Conservation (phyloP, 2,113 vertebrate species). For the Saccopteryx leptura region DNA sequence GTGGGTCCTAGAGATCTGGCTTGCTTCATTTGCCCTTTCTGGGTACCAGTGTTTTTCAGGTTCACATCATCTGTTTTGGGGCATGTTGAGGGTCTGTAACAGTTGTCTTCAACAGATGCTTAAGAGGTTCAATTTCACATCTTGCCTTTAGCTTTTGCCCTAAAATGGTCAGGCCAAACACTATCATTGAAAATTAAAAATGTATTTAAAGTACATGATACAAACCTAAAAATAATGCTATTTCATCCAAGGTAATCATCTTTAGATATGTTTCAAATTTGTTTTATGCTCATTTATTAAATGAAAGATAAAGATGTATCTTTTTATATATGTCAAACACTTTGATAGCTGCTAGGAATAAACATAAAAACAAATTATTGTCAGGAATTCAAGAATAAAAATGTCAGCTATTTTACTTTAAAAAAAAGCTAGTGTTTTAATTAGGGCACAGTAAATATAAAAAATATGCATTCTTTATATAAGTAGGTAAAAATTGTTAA, state of each 20-base stretch:
- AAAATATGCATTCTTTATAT: not conserved
- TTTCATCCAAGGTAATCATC: not conserved
- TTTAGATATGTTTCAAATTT: not conserved
- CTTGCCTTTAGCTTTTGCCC: not conserved
- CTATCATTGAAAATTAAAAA: not conserved
- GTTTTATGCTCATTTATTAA: not conserved
- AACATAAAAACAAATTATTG: not conserved
- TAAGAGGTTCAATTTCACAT: not conserved
- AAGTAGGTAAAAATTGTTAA: not conserved
- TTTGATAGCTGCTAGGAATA: not conserved
- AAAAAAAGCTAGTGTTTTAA: slow-evolving; percentile 8
- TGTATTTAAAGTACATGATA: not conserved
- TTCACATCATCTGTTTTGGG: not conserved
- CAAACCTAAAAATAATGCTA: slow-evolving; percentile 1
- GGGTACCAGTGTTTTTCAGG: not conserved
- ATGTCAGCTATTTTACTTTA: not conserved
- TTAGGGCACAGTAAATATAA: not conserved
- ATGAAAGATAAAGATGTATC: slow-evolving; percentile 3
- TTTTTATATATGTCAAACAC: not conserved
- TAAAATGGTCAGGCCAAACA: slow-evolving; percentile 2
- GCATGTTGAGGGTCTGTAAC: not conserved
- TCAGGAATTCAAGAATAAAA: not conserved
- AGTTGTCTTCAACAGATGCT: not conserved
- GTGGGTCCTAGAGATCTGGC: not conserved
- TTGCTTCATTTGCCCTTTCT: not conserved